Evolutionary conservation across 2,888 invertebrate genomes (phyloP).

Genomic region (Andrena bicolor): DNA sequence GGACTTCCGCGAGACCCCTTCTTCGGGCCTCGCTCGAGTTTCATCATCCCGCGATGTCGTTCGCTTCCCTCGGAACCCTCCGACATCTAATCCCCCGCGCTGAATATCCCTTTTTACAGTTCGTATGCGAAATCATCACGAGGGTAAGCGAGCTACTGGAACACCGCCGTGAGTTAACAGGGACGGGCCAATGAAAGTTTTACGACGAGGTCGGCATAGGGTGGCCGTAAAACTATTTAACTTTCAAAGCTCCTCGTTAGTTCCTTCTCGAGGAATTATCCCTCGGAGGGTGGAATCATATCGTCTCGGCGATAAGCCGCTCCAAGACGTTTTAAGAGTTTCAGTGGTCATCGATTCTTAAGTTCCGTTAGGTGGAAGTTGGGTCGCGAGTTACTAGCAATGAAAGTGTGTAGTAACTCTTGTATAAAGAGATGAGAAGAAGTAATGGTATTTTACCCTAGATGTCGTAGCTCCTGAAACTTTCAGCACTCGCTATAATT

Average conservation of each 20-base stretch:
- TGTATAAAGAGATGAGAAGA: neutral
- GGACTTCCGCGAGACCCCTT: neutral
- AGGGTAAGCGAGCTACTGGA: neutral
- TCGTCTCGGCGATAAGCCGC: neutral
- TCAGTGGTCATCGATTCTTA: too few species aligned
- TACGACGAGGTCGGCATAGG: neutral
- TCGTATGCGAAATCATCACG: neutral
- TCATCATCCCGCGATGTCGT: neutral
- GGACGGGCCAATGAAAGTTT: conserved; percentile 20
- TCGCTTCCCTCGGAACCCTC: neutral
- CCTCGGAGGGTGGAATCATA: neutral
- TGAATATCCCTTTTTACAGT: too few species aligned
- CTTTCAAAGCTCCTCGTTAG: neutral
- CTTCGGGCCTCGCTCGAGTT: neutral
- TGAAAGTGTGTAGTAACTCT: neutral
- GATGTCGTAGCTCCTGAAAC: neutral
- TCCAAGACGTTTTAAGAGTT: neutral
- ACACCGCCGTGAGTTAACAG: neutral
- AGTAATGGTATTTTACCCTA: neutral
- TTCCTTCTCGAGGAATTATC: neutral
- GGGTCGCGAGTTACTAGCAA: too few species aligned
- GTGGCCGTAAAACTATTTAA: conserved; percentile 6
- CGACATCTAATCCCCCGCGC: neutral
- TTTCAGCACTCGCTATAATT: neutral
- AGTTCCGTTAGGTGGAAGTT: too few species aligned